Base-by-base conservation (phyloP, 2,888 invertebrate genomes). In the Erebia aethiops region DNA sequence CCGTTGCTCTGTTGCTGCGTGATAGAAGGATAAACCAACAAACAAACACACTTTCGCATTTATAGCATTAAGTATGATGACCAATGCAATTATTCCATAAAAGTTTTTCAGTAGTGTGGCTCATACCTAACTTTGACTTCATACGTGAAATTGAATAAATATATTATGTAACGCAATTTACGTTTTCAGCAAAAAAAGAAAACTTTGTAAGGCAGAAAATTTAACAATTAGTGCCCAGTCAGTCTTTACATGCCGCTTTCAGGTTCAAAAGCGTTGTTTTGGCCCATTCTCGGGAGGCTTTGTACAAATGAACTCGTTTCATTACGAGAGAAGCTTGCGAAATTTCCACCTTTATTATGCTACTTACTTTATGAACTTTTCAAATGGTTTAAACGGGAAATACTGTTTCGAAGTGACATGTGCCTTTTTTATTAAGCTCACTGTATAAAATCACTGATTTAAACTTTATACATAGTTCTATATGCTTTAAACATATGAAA, bases 271-370 rank as follows among this genome's bases (percentile, higher is more conserved):
- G 67, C 58, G 67, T 67, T 67, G 67, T 67, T 67, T 67, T 58
- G 67, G 67, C 67, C 58, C 67, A 58, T 67, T 67, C 51, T 67
- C 41, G 58, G 35, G 67, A 58, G 46, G 58, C 58, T 67, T 58
- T 58, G 67, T 58, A 67, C 67, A 67, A 67, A 67, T 67, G 67
- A 67, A 67, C 67, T 67, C 67, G 67, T 58, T 49, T 49, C 67
- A 46, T 49, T 49, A 9, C 46, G 58, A 56, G 58, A 49, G 67
- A 58, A 58, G 67, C 67, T 67, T 58, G 58, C 41, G 49, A 58
- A 58, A 58, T 67, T 65, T 58, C 54, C 21, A 58, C 67, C 58
- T 67, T 26, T 18, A 67, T 67, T 67, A 49, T 58, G 46, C 46
- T 58, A 58, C 7, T 58, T 49, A 58, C 67, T 67, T 66, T 66